Percentiles rank a stretch among this genome's conserved stretches.
Evolutionary conservation across 2,113 vertebrate species (phyloP).

Genomic region (Urocitellus parryii): DNA sequence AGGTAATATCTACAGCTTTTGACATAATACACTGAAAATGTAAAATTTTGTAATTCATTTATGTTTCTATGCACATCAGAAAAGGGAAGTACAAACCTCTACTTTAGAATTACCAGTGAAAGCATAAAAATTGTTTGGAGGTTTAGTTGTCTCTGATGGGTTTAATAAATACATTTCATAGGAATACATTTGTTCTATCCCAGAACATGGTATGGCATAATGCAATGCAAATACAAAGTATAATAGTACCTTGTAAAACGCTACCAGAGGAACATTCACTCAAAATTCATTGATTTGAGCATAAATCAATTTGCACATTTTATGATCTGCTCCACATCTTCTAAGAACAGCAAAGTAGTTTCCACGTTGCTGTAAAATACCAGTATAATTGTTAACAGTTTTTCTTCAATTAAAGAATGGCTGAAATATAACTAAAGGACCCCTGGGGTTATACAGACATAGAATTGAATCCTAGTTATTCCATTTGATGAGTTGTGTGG

Average conservation of each 20-base stretch:
- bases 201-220: slow-evolving; percentile 3
- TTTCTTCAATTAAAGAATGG: not conserved
- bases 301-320: not conserved
- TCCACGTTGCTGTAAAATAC: not conserved
- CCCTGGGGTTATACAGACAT: not conserved
- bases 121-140: slow-evolving; percentile 25
- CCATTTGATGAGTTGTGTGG: not conserved
- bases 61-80: not conserved
- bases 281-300: slow-evolving; percentile 13
- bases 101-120: not conserved
- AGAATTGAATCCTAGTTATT: not conserved
- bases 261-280: slow-evolving; percentile 4
- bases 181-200: slow-evolving; percentile 16
- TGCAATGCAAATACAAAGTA: not conserved
- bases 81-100: not conserved
- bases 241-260: slow-evolving; percentile 42
- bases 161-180: slow-evolving; percentile 69
- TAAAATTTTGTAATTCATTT: not conserved
- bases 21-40: not conserved
- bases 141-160: slow-evolving; percentile 54
- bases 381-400: not conserved
- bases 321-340: not conserved
- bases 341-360: not conserved
- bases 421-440: not conserved
- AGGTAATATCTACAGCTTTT: not conserved